These are phyloP conservation scores for Montipora foliosa DNA, from an alignment of 64 coral and sea anemone genomes.

Conservation along the genomic window DNA sequence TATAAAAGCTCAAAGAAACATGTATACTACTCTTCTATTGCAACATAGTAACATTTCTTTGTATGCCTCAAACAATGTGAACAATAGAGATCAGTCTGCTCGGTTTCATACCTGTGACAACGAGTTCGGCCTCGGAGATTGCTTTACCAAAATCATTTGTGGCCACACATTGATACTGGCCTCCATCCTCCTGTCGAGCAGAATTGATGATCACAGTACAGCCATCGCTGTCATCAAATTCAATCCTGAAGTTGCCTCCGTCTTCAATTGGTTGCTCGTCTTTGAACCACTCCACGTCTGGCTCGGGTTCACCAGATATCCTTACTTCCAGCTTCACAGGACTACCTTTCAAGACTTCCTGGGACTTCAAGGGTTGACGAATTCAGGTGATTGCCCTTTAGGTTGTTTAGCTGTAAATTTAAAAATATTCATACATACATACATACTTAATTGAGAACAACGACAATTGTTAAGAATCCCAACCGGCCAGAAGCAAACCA, in stretches of 20 bases:
- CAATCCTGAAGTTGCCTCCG: conserved; percentile 62
- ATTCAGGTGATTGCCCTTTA: conserved; percentile 65
- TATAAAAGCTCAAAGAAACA: no score
- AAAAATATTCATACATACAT: background rate
- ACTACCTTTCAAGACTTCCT: conserved; percentile 63
- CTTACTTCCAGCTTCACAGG: conserved; percentile 67
- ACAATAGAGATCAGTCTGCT: background rate
- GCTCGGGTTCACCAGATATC: conserved; percentile 73
- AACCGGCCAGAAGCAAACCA: no score
- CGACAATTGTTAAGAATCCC: no score
- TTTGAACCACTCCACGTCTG: conserved; percentile 89
- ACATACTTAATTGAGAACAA: background rate
- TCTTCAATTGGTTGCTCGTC: conserved; percentile 76
- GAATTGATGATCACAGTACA: conserved; percentile 64
- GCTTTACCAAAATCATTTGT: conserved; percentile 81
- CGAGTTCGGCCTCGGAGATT: conserved; percentile 50
- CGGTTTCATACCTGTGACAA: conserved; percentile 24
- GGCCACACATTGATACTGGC: conserved; percentile 82
- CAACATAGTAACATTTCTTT: no score
- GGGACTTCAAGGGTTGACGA: conserved; percentile 78
- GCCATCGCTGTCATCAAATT: conserved; percentile 71
- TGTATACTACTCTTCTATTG: no score
- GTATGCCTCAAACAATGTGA: no score
- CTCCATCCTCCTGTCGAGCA: conserved; percentile 68
- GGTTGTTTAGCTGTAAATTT: conserved; percentile 39